Conservation (phyloP, 2,888 invertebrate species). For the Phorcus lineatus region DNA sequence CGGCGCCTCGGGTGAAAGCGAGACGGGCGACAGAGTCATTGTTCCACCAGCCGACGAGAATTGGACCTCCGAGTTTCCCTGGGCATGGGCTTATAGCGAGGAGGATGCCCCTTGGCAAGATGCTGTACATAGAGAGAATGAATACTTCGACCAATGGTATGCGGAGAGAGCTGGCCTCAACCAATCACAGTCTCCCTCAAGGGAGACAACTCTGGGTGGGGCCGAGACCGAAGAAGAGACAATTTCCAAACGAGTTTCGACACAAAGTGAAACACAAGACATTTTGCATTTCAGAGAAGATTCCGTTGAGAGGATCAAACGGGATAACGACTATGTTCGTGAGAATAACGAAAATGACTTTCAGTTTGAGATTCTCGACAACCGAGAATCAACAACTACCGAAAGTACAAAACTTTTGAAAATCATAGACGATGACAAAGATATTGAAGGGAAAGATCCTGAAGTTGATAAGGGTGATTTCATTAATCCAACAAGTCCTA, state of each 20-base stretch:
- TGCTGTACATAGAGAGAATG: conserved; percentile 24
- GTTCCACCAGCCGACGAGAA: conserved; percentile 37
- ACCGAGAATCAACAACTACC: background rate
- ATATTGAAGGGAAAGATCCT: background rate
- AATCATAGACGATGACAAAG: conserved; percentile 28
- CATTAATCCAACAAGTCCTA: conserved; percentile 15
- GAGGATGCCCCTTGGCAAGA: conserved; percentile 35
- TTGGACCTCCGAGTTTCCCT: conserved; percentile 39
- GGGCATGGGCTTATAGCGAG: conserved; percentile 44
- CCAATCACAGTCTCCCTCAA: conserved; percentile 18
- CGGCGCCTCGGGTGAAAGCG: conserved; percentile 27
- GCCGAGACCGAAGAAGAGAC: conserved; percentile 7
- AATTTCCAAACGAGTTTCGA: conserved; percentile 17
- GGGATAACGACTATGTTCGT: background rate
- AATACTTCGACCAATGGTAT: conserved; percentile 28
- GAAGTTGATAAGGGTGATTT: background rate
- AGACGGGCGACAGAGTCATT: conserved; percentile 21
- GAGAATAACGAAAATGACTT: background rate
- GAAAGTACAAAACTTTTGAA: background rate
- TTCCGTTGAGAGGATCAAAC: background rate
- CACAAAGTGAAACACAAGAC: background rate
- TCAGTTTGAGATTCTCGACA: conserved; percentile 27
- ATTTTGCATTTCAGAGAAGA: conserved; percentile 17
- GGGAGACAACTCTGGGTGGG: conserved; percentile 30
- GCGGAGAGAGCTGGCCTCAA: conserved; percentile 15